Percentiles rank a stretch among this genome's conserved stretches.
Evolutionary conservation across 2,797 vertebrate genomes (phyloP).

Genomic region (Esox lucius): DNA sequence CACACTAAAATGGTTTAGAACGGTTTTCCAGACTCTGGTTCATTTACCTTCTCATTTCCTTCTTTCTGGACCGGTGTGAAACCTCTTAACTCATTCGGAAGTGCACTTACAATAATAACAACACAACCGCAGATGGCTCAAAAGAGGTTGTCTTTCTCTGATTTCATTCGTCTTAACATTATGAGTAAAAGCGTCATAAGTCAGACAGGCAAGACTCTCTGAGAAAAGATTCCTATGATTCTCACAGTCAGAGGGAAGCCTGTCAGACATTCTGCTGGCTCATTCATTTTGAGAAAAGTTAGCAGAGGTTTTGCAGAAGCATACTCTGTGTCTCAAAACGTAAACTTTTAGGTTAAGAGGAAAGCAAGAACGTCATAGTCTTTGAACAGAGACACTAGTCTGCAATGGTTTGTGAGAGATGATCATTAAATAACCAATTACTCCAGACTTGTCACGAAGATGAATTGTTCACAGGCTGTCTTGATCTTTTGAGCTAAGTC

Average conservation of each 20-base stretch:
- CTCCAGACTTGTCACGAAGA: neutral
- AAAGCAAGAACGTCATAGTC: neutral
- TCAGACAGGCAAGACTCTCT: slow-evolving; percentile 16
- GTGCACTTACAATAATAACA: no score
- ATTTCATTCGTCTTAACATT: no score
- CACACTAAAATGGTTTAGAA: no score
- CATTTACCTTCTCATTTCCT: no score
- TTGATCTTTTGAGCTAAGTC: neutral
- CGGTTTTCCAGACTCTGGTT: no score
- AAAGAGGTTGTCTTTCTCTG: no score
- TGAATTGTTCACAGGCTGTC: neutral
- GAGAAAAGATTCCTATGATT: neutral
- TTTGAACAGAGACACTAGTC: neutral
- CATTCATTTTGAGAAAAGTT: slow-evolving; percentile 20
- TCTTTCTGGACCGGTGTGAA: no score
- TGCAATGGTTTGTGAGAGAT: slow-evolving; percentile 1
- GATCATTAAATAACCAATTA: neutral
- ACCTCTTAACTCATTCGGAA: no score
- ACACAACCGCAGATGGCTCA: no score
- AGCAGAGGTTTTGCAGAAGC: neutral
- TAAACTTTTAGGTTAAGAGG: no score
- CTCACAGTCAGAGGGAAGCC: neutral
- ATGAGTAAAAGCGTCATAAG: slow-evolving; percentile 6
- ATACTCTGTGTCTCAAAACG: neutral
- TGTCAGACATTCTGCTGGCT: slow-evolving; percentile 20